Conservation (phyloP, 2,888 invertebrate genomes). For the Drosophila sordidula region DNA sequence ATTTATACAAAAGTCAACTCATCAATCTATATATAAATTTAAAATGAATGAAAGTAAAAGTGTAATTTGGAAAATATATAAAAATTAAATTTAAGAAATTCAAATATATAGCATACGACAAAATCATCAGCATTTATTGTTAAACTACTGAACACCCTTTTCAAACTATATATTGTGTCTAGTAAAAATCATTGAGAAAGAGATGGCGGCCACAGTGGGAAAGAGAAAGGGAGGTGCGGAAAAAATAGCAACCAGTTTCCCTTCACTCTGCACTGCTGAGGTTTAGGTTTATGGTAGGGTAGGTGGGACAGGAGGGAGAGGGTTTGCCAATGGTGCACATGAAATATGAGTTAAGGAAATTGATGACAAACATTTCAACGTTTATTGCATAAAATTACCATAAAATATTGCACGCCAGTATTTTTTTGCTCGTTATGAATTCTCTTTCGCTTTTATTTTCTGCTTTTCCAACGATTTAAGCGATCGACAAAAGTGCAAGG, state of each 20-base stretch:
- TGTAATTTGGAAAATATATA: no score
- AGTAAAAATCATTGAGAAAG: conserved; percentile 40
- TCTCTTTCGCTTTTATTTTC: conserved; percentile 7
- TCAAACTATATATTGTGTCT: conserved; percentile 18
- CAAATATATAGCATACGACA: no score
- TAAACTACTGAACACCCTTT: conserved; percentile 33
- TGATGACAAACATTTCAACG: conserved; percentile 79
- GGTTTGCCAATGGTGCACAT: conserved; percentile 63
- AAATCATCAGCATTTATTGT: not conserved
- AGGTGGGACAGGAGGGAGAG: not conserved
- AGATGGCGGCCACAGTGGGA: conserved; percentile 21
- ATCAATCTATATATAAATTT: no score
- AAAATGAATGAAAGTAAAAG: no score
- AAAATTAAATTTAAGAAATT: not conserved
- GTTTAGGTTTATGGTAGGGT: conserved; percentile 13
- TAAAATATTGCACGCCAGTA: conserved; percentile 73
- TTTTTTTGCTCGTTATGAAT: conserved; percentile 27
- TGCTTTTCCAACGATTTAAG: conserved; percentile 28
- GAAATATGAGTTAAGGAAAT: conserved; percentile 79
- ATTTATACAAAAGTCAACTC: no score
- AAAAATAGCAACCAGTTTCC: conserved; percentile 52
- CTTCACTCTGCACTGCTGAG: conserved; percentile 1
- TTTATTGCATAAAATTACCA: conserved; percentile 80
- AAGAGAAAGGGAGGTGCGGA: conserved; percentile 22
- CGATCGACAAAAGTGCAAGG: conserved; percentile 43